Evolutionary conservation across 2,113 vertebrate genomes (phyloP), one percentile per base, ranked within the genome.

Genomic region (Oryzias woworae): DNA sequence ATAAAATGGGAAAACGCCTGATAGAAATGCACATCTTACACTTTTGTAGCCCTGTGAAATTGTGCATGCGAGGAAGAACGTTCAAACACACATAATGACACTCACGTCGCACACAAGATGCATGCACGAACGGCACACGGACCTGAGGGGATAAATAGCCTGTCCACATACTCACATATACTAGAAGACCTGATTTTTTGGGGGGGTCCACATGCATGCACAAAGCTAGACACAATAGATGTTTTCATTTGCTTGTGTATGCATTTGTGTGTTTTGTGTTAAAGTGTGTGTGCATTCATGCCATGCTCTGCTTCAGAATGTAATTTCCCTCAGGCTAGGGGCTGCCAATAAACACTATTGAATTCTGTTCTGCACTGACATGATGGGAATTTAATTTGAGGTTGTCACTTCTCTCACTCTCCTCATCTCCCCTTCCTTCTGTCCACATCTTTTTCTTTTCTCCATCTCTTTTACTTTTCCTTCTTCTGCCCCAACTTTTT

Each of bases 361-460:
- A 90, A 92, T 92, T 90, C 84, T 89, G 87, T 85, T 90, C 87
- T 88, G 80, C 85, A 69, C 87, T 89, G 89, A 92, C 89, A 91
- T 92, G 88, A 90, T 86, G 87, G 87, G 86, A 89, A 92, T 92
- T 92, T 92, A 90, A 92, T 92, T 90, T 90, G 84, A 86, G 85
- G 77, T 87, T 86, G 86, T 88, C 89, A 85, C 85, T 90, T 83
- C 77, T 69, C 59, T 73, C 61, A 43, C 57, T 66, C 58, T 72
- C 47, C 65, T 31, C 66, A 66, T 75, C 70, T 66, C 67, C 78
- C 66, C 53, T 59, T 63, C 41, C 66, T 20, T 83, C 66, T 24
- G 54, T 81, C 82, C 60, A 66, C 20, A 44, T 57, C 54, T 47
- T 53, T 23, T 58, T 52, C 26, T 43, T 44, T 52, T 54, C 28